Evolutionary conservation across 2,113 vertebrate genomes (phyloP).

Genomic region (Platycercus adscitus): DNA sequence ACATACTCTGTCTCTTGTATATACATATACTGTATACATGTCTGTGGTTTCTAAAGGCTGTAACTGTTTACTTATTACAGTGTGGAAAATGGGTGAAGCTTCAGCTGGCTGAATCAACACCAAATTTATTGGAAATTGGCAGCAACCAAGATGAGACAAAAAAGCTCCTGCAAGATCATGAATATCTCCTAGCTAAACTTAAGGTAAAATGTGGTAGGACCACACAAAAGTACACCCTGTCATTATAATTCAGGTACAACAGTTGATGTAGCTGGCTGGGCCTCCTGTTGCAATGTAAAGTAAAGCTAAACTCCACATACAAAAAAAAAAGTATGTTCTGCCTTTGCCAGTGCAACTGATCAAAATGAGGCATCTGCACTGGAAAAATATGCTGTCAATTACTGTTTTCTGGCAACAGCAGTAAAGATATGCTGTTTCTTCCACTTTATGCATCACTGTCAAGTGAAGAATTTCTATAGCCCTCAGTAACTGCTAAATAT

Average conservation of each 20-base stretch:
- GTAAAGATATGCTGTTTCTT: not conserved
- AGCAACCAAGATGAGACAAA: slow-evolving; percentile 85
- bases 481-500: not conserved
- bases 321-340: not conserved
- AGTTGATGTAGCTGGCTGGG: not conserved
- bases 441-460: not conserved
- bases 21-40: not conserved
- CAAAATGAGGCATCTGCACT: not conserved
- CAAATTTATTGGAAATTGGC: slow-evolving; percentile 90
- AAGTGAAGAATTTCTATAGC: not conserved
- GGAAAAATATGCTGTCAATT: not conserved
- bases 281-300: not conserved
- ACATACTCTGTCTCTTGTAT: not conserved
- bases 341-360: not conserved
- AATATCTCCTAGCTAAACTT: slow-evolving; percentile 86
- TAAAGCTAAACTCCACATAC: not conserved
- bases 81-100: slow-evolving; percentile 86
- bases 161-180: slow-evolving; percentile 85
- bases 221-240: not conserved
- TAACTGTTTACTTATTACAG: slow-evolving; percentile 71
- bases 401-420: not conserved
- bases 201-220: slow-evolving; percentile 78
- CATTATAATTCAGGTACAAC: not conserved
- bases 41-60: not conserved
- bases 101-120: slow-evolving; percentile 86